phyloP scores from a whole-genome alignment of 2,113 vertebrate genomes.

The Colius striatus region DNA sequence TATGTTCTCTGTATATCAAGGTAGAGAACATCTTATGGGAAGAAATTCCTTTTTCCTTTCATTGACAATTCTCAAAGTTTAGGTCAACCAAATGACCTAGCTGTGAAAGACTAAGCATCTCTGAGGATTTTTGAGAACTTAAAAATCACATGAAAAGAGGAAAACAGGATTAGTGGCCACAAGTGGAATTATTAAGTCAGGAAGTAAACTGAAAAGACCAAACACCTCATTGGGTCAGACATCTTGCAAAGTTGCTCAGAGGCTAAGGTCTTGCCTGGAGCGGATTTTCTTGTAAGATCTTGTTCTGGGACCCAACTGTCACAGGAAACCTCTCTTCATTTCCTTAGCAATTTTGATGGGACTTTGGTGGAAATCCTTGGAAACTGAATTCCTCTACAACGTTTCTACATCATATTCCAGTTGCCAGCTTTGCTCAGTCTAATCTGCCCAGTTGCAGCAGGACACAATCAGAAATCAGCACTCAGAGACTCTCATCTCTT shows the following conservation, averaged over 20 bases:
- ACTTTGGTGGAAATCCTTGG: neutral
- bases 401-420: neutral
- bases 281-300: neutral
- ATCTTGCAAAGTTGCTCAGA: neutral
- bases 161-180: neutral
- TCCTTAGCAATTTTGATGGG: neutral
- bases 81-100: neutral
- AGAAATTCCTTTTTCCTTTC: neutral
- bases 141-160: neutral
- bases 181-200: neutral
- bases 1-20: neutral
- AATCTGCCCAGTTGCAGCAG: neutral
- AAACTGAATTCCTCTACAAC: neutral
- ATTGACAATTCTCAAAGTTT: neutral
- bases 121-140: neutral
- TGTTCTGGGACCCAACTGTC: neutral
- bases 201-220: neutral
- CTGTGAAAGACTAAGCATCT: neutral
- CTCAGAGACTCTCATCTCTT: constrained; percentile 14
- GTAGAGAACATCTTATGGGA: neutral
- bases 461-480: neutral
- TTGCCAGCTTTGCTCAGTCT: neutral
- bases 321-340: neutral
- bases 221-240: neutral
- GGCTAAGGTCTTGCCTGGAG: neutral